Conservation (phyloP, 2,113 vertebrate species). For the Passer domesticus region DNA sequence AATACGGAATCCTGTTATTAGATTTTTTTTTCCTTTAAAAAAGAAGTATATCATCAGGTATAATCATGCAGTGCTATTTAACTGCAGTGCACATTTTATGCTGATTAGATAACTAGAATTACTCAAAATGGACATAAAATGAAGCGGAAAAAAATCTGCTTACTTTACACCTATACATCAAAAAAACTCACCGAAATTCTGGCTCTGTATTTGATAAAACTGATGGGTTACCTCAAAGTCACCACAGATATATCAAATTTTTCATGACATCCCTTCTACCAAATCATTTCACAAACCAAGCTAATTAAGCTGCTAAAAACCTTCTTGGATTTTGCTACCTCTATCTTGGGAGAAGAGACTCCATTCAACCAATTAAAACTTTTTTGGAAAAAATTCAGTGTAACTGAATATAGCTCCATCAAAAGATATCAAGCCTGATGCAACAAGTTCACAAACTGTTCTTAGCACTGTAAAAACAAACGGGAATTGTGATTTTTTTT, state of each 20-base stretch:
- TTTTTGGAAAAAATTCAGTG: background rate
- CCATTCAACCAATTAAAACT: conserved; percentile 14
- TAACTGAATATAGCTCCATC: background rate
- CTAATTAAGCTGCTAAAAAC: conserved; percentile 54
- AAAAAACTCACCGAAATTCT: background rate
- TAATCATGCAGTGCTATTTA: conserved; percentile 51
- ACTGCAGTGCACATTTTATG: conserved; percentile 5
- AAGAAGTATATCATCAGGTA: conserved; percentile 56
- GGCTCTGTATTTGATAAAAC: conserved; percentile 45
- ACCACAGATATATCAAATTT: conserved; percentile 48
- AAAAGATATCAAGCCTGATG: background rate
- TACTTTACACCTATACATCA: conserved; percentile 28
- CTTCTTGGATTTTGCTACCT: conserved; percentile 46
- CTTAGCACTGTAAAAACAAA: background rate
- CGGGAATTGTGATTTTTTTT: background rate
- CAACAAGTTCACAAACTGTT: conserved; percentile 17
- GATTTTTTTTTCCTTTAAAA: conserved; percentile 48
- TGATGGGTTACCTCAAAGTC: conserved; percentile 60
- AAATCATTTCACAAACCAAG: conserved; percentile 55
- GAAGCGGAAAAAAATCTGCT: background rate
- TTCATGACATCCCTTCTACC: conserved; percentile 47
- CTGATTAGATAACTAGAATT: conserved; percentile 51
- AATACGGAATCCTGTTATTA: conserved; percentile 62
- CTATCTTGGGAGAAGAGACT: conserved; percentile 14
- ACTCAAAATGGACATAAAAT: conserved; percentile 32